Evolutionary conservation across 2,797 vertebrate species (phyloP), one percentile per base, ranked within the genome.

Genomic region (Protonibea diacanthus): DNA sequence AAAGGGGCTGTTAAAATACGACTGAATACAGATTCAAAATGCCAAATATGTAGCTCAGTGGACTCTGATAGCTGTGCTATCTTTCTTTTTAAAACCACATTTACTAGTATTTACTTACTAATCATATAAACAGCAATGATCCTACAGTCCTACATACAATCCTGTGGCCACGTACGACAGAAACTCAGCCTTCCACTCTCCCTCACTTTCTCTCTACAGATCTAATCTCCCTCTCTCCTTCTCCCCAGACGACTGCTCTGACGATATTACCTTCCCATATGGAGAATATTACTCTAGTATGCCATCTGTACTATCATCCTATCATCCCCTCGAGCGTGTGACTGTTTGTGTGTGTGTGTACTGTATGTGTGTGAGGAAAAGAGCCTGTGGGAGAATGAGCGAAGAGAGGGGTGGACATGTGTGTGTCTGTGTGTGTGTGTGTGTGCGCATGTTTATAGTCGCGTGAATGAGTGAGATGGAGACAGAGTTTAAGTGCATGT

Each of bases 281-380:
- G 86, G 90, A 92, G 88, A 91, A 91, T 86, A 92, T 90, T 89
- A 89, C 86, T 91, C 88, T 79, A 91, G 80, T 89, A 86, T 71
- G 88, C 93, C 93, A 94, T 94, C 92, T 93, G 92, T 90, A 94
- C 90, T 83, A 89, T 88, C 90, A 89, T 85, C 83, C 86, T 75
- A 90, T 88, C 91, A 89, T 85, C 82, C 90, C 90, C 90, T 87
- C 47, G 42, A 86, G 91, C 72, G 13, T 85, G 71, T 69, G 72
- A 75, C 76, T 66, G 51, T 77, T 69, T 78, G 79, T 84, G 79
- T 84, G 80, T 64, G 75, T 64, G 59, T 27, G 25, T 27, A 3
- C n/a, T 78, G 67, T 84, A 69, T 81, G 72, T 80, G 71, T 66
- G 53, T 27, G 23, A 48, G 60, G 53, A 45, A 74, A 18, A 47